Conservation (phyloP, 2,888 invertebrate genomes). For the Augiades crinisus region DNA sequence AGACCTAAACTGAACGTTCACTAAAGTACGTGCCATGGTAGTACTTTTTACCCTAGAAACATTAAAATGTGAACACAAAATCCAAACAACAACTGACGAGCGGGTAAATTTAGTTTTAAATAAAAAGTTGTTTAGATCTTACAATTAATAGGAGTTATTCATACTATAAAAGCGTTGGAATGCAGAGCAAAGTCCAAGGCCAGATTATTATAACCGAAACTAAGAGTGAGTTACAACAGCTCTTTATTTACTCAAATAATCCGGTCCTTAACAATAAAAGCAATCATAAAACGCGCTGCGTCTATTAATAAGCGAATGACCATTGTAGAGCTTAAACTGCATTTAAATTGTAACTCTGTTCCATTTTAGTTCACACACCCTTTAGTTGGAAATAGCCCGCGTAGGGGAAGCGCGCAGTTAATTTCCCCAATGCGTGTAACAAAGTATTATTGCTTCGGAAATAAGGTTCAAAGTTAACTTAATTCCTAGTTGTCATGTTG, state of each 20-base stretch:
- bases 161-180: neutral
- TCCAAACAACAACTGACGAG: too few relatives aligned
- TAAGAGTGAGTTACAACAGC: neutral
- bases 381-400: conserved; percentile 58
- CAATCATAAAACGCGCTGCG: conserved; percentile 6
- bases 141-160: too few relatives aligned
- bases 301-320: conserved; percentile 28
- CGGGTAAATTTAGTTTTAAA: too few relatives aligned
- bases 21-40: too few relatives aligned
- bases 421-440: neutral
- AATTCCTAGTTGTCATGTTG: neutral
- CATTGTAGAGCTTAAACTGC: conserved; percentile 35
- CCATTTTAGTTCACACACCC: conserved; percentile 57
- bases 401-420: conserved; percentile 48
- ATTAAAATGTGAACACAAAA: too few relatives aligned
- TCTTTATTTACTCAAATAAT: conserved; percentile 6
- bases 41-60: too few relatives aligned
- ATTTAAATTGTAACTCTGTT: conserved; percentile 40
- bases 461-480: conserved; percentile 2
- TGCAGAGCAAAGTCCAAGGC: neutral
- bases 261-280: conserved; percentile 3
- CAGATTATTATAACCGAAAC: conserved; percentile 1
- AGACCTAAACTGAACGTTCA: too few relatives aligned
- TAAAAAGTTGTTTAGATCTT: too few relatives aligned
- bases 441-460: conserved; percentile 26